Percentiles rank a stretch among this genome's conserved stretches.
Evolutionary conservation across 2,888 invertebrate species (phyloP).

Genomic region (Orthonychiurus folsomi): DNA sequence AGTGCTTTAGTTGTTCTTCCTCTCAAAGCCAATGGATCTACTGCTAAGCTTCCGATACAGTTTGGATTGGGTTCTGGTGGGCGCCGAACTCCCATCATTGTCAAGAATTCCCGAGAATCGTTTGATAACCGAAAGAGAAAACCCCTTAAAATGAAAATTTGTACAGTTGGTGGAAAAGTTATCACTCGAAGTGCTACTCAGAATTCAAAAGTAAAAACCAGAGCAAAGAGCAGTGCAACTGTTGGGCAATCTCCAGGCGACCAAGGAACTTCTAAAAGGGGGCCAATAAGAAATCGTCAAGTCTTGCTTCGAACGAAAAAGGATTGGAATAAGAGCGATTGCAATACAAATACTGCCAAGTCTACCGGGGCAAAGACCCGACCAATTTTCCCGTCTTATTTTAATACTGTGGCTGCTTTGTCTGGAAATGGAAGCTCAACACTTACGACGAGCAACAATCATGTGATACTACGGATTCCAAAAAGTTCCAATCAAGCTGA

Average conservation of each 20-base stretch:
- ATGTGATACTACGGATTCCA: slow-evolving; percentile 10
- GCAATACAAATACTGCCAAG: background rate
- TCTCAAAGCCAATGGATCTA: background rate
- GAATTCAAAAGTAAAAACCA: slow-evolving; percentile 36
- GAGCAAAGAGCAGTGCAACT: slow-evolving; percentile 17
- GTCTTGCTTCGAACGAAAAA: slow-evolving; percentile 22
- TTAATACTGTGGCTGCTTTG: background rate
- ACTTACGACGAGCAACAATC: slow-evolving; percentile 11
- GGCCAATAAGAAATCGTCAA: slow-evolving; percentile 25
- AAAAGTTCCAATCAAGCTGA: background rate
- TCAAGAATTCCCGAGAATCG: too few species aligned
- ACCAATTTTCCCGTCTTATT: background rate
- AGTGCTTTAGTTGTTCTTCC: slow-evolving; percentile 34
- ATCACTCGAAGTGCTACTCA: slow-evolving; percentile 28
- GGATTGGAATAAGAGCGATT: slow-evolving; percentile 16
- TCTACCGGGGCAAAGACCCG: background rate
- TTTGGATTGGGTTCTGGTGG: background rate
- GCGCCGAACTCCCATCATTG: too few species aligned
- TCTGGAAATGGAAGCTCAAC: slow-evolving; percentile 10
- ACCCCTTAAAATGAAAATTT: slow-evolving; percentile 13
- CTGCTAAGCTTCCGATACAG: too few species aligned
- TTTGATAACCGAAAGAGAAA: slow-evolving; percentile 3
- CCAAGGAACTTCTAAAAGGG: background rate
- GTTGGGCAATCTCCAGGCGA: too few species aligned
- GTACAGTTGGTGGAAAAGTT: slow-evolving; percentile 21